These are phyloP conservation scores for Nezara viridula DNA, from an alignment of 2,888 invertebrate species.

Conservation along the genomic window DNA sequence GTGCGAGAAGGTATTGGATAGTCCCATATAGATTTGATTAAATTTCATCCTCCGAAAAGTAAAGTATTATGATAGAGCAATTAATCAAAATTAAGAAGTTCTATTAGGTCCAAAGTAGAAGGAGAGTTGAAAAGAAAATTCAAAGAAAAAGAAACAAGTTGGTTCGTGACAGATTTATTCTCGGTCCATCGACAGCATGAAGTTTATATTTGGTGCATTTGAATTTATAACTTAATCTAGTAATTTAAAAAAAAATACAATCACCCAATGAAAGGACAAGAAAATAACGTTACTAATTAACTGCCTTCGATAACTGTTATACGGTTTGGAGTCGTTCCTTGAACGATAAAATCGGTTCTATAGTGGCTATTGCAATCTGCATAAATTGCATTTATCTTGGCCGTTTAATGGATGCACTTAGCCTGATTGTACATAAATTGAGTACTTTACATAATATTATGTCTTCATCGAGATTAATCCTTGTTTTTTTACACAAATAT, in stretches of 20 bases:
- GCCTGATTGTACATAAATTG: neutral
- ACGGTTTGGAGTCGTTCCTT: neutral
- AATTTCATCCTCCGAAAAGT: too few species aligned
- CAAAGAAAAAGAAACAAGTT: too few species aligned
- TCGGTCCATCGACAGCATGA: too few species aligned
- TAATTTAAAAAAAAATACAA: too few species aligned
- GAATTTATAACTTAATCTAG: neutral
- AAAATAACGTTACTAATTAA: neutral
- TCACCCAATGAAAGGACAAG: neutral
- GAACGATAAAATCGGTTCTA: neutral
- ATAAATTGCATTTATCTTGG: slow-evolving; percentile 3
- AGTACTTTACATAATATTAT: neutral
- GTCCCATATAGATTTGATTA: too few species aligned
- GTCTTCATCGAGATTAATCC: neutral
- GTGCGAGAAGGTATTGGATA: too few species aligned
- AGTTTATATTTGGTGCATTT: neutral
- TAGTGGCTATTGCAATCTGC: neutral
- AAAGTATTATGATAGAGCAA: too few species aligned
- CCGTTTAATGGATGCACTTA: slow-evolving; percentile 8
- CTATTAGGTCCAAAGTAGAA: too few species aligned
- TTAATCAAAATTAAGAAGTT: too few species aligned
- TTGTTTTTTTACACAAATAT: neutral
- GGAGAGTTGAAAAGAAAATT: too few species aligned
- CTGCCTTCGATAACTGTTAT: neutral
- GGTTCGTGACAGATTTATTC: too few species aligned